Evolutionary conservation across 1,140 invertebrate genomes (phyloP), one percentile per base, ranked within the genome.

Genomic region (Papilio xuthus): DNA sequence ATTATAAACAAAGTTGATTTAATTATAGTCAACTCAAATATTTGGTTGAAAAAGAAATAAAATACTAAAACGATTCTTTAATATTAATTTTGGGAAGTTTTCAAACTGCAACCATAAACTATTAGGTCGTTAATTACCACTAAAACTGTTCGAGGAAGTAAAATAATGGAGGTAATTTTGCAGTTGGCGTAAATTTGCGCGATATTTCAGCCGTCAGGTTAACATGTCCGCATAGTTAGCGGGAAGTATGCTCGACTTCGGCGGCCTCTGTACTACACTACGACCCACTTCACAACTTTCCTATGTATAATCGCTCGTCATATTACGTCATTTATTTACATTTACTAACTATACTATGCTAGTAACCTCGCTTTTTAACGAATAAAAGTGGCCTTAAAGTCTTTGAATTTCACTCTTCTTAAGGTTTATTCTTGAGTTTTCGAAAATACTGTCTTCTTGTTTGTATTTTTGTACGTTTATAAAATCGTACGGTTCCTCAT

Each of bases 81-180:
- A 10, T 10, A 67, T 67, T 32, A 67, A 15, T 67, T 67, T 67
- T 28, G 9, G n/a, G 6, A 67, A 7, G 3, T 28, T 67, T 67
- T 67, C 23, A 28, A 67, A 32, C 23, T 32, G 60, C 26, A 28
- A 28, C 60, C 13, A 28, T 26, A 28, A 67, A 67, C 60, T 67
- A 67, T 28, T 28, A 67, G 1, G 6, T 67, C 60, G 60, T 67
- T 67, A 67, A 67, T 67, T 67, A 67, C 60, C 60, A 67, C 26
- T 67, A 67, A 32, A 67, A 67, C 60, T 28, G 23, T 67, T 67
- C 60, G 26, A 67, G 60, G 56, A 32, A 18, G 23, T 67, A 67
- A 67, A 67, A 67, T 67, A 67, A 67, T 67, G 60, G 60, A 67
- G 60, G 60, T 67, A 67, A 67, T 67, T 67, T 67, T 67, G 60